Percentiles rank a stretch among this genome's conserved stretches.
Conservation (phyloP, 2,113 vertebrate genomes). For the Falcunculus frontatus region DNA sequence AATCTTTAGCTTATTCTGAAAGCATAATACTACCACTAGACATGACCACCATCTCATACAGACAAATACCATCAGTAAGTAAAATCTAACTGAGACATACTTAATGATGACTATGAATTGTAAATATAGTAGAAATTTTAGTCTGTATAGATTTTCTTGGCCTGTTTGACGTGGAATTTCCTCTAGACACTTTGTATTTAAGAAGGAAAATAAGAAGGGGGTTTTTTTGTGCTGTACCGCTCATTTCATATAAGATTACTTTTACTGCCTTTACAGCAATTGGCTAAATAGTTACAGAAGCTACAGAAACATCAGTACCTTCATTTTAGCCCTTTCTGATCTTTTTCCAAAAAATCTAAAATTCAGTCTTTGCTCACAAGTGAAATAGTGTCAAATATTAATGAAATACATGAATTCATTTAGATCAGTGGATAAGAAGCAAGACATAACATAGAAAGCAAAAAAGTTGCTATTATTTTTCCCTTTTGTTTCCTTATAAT, state of each 20-base stretch:
- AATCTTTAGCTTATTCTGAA: background rate
- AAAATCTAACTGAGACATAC: background rate
- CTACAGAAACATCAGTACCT: background rate
- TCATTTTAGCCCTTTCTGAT: background rate
- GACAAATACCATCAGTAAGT: background rate
- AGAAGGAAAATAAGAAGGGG: background rate
- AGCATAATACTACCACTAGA: background rate
- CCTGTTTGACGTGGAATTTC: background rate
- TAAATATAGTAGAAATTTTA: background rate
- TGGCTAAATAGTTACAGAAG: background rate
- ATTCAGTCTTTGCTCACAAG: background rate
- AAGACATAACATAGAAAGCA: background rate
- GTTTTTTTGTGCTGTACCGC: background rate
- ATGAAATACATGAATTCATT: background rate
- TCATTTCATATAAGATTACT: background rate
- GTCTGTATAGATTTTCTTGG: background rate
- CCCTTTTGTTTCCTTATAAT: background rate
- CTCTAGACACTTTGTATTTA: background rate
- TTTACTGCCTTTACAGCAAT: background rate
- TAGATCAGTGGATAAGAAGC: background rate
- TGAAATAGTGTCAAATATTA: background rate
- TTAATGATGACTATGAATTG: background rate
- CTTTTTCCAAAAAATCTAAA: background rate
- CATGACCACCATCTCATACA: accelerated
- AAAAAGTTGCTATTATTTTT: background rate